Base-by-base conservation (phyloP, 1,140 invertebrate species). In the Zaprionus nigranus region DNA sequence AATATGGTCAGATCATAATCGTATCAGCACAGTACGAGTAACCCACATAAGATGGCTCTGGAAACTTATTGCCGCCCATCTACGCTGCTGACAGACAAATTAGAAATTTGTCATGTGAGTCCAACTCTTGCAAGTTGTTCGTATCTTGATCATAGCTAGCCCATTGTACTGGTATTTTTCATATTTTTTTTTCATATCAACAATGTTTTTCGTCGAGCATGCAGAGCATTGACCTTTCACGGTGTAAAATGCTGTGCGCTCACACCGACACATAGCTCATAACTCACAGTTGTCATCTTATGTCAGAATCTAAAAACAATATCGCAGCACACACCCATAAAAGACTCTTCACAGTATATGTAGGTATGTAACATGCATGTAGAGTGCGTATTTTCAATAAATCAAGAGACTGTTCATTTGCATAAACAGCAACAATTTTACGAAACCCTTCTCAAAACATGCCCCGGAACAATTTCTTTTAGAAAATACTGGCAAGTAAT, bases 221-320 rank as follows among this genome's bases (percentile, higher is more conserved):
- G 24, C 49, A 54, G 82, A 71, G 65, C 65, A 60, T 78, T 80
- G 84, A 86, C 68, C 83, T 71, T 5, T 28, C 46, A 13, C 11
- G 20, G 46, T 20, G 11, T 24, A 58, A 40, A 49, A 13, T 38
- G 60, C 40, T 46, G 36, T 28, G 28, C 24, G 59, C 60, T 34
- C 59, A 51, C 66, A 79, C 43, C 34, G 26, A 63, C 38, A 28
- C 28, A 62, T 40, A 73, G 56, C 78, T 82, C 82, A 85, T 86
- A 85, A 81, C 78, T 85, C 82, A 85, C 68, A 72, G 60, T 57
- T 86, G 82, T 85, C 82, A 77, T 85, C 84, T 84, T 85, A 71
- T 75, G 82, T 75, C 65, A 73, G 75, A 71, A 81, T 78, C 77
- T 75, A 75, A 78, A 86, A 85, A 86, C 82, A 85, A 85, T 86